phyloP scores from a whole-genome alignment of 2,113 vertebrate species.

The Balaeniceps rex region DNA sequence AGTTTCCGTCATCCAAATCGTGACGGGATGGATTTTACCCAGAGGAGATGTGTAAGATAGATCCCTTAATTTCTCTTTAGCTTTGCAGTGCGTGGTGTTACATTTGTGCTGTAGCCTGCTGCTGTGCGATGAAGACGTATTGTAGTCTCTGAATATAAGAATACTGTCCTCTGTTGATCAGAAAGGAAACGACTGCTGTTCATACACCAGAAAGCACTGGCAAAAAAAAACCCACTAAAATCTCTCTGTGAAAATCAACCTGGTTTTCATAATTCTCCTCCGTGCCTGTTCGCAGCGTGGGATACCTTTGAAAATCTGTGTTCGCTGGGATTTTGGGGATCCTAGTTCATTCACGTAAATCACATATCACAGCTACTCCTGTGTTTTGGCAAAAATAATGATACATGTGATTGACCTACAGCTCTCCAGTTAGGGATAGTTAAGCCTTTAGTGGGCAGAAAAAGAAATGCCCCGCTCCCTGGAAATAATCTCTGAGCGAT shows the following conservation, averaged over 20 bases:
- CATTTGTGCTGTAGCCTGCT: background rate
- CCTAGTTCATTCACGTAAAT: background rate
- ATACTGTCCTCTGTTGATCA: conserved; percentile 63
- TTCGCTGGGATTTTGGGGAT: background rate
- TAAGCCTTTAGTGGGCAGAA: background rate
- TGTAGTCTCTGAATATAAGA: conserved; percentile 43
- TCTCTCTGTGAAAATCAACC: background rate
- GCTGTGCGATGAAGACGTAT: background rate
- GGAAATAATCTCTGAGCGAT: background rate
- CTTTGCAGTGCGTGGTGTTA: background rate
- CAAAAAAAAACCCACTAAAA: background rate
- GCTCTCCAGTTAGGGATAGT: background rate
- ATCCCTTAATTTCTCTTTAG: conserved; percentile 1
- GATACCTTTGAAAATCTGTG: background rate
- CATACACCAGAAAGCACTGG: background rate
- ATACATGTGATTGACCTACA: background rate
- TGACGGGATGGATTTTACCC: background rate
- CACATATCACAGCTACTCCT: background rate
- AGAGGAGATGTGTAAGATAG: background rate
- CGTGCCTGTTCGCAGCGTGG: background rate
- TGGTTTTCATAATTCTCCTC: background rate
- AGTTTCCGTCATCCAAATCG: background rate
- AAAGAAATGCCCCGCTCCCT: background rate
- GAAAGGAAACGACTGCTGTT: conserved; percentile 59
- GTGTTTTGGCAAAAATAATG: background rate